phyloP scores from a whole-genome alignment of 2,113 vertebrate species.

The Spermophilus dauricus region DNA sequence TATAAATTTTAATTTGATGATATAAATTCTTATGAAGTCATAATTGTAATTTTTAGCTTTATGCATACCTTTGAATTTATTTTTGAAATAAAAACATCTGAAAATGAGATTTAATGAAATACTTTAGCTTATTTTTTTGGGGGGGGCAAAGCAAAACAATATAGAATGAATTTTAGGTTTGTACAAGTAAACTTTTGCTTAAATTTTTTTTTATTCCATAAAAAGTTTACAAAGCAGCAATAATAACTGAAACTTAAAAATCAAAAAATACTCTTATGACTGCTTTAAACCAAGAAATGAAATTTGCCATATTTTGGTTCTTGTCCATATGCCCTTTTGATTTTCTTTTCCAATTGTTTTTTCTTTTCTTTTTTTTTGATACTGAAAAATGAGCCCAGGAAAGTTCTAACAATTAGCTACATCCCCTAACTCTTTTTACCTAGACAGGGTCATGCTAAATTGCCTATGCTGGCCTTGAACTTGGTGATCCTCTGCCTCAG shows the following conservation, averaged over 20 bases:
- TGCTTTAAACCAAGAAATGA: constrained; percentile 35
- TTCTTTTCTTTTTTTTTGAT: too few relatives aligned
- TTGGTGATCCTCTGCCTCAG: background rate
- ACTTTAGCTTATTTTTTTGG: background rate
- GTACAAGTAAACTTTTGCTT: background rate
- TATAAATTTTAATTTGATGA: background rate
- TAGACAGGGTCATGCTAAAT: background rate
- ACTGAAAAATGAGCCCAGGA: background rate
- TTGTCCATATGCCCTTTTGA: background rate
- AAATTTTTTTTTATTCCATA: background rate
- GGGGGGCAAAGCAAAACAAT: background rate
- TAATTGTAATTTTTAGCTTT: constrained; percentile 15
- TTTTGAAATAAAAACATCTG: constrained; percentile 5
- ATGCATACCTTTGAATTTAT: background rate
- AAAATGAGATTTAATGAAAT: constrained; percentile 53
- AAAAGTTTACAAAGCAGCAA: background rate
- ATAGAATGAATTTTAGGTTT: background rate
- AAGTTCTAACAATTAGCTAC: background rate
- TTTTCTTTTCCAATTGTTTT: too few relatives aligned
- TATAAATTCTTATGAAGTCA: background rate
- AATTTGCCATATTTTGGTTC: background rate
- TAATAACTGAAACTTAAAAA: background rate
- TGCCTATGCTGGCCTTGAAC: background rate
- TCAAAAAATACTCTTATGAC: background rate
- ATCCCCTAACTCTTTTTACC: background rate